Percentiles rank a stretch among this genome's conserved stretches.
These are phyloP conservation scores for Anolis sagrei DNA, from an alignment of 2,113 vertebrate genomes.

Conservation along the genomic window DNA sequence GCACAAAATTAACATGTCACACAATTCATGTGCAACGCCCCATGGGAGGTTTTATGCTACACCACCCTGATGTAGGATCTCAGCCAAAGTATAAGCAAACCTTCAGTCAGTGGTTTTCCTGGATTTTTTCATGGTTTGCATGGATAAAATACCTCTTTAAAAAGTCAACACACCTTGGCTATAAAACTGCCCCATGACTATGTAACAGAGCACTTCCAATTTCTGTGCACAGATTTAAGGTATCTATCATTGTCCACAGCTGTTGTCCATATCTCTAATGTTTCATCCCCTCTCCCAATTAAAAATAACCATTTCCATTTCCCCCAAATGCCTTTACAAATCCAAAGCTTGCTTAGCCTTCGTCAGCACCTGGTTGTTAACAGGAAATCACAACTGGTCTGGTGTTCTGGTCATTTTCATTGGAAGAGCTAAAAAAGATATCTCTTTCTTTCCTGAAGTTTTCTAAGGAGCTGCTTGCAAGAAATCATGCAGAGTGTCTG, in stretches of 20 bases:
- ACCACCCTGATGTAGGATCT: too few species aligned
- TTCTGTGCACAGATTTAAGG: neutral
- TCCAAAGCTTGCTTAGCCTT: neutral
- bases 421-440: neutral
- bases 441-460: neutral
- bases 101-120: neutral
- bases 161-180: neutral
- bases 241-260: neutral
- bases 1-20: too few species aligned
- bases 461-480: neutral
- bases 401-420: neutral
- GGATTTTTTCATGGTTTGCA: neutral
- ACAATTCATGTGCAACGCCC: too few species aligned
- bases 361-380: neutral
- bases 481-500: neutral
- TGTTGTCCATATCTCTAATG: neutral
- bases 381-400: neutral
- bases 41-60: too few species aligned
- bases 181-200: neutral
- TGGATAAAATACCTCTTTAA: too few species aligned
- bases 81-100: neutral
- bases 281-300: too few species aligned
- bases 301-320: neutral
- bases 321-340: neutral
- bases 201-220: too few species aligned